Conservation (phyloP, 2,113 vertebrate species). For the Silurus glanis region DNA sequence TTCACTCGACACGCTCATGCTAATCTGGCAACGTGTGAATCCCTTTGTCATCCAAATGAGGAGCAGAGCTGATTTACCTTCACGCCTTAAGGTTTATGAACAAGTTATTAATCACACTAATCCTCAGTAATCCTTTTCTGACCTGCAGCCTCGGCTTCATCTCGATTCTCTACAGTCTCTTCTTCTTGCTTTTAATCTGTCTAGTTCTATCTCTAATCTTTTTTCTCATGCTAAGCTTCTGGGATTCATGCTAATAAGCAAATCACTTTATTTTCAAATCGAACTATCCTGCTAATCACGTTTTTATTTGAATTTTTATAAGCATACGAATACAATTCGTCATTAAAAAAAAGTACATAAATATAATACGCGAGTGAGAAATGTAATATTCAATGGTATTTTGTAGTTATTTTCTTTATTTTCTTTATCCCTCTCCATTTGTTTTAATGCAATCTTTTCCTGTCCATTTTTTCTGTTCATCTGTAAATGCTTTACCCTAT, state of each 20-base stretch:
- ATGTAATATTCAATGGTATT: neutral
- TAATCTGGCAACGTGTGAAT: constrained; percentile 48
- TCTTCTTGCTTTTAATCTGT: neutral
- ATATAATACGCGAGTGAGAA: neutral
- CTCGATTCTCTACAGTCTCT: neutral
- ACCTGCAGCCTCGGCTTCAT: neutral
- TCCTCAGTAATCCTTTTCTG: constrained; percentile 23
- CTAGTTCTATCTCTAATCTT: too few species aligned
- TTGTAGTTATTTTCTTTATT: neutral
- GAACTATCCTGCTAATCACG: neutral
- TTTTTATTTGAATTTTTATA: neutral
- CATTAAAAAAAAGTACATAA: too few species aligned
- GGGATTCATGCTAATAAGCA: neutral
- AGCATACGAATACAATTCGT: too few species aligned
- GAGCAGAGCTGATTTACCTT: constrained; percentile 45
- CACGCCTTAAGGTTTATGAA: constrained; percentile 42
- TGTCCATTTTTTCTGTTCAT: neutral
- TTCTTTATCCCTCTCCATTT: neutral
- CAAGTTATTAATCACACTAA: constrained; percentile 50
- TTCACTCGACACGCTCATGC: neutral
- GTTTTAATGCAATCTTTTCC: neutral
- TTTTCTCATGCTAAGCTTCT: neutral
- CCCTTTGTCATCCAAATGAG: constrained; percentile 47
- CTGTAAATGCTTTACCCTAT: neutral
- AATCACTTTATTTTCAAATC: neutral